Conservation (phyloP, 2,888 invertebrate species). For the Melinaea marsaeus region DNA sequence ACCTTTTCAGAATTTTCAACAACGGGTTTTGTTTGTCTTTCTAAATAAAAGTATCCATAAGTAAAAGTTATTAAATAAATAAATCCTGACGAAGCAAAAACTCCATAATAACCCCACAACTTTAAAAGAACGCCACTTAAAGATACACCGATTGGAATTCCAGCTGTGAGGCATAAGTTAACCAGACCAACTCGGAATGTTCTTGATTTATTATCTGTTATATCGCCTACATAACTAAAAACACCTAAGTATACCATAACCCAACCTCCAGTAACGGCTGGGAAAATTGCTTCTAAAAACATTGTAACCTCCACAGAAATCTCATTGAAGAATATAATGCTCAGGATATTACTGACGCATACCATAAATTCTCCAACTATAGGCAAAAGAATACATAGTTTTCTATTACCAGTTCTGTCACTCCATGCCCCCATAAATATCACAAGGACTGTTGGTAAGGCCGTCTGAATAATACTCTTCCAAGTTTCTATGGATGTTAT, state of each 20-base stretch:
- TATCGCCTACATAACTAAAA: conserved; percentile 80
- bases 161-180: conserved; percentile 78
- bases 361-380: conserved; percentile 73
- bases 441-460: conserved; percentile 74
- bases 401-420: conserved; percentile 76
- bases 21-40: conserved; percentile 55
- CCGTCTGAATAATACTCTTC: conserved; percentile 77
- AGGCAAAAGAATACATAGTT: conserved; percentile 76
- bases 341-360: conserved; percentile 67
- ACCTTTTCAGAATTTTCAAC: conserved; percentile 48
- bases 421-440: conserved; percentile 81
- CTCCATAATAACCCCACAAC: conserved; percentile 63
- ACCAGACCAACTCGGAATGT: conserved; percentile 79
- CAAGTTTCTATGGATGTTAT: conserved; percentile 75
- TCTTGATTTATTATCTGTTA: conserved; percentile 72
- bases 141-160: conserved; percentile 76
- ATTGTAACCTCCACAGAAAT: conserved; percentile 75
- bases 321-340: conserved; percentile 74
- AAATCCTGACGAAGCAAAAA: conserved; percentile 53
- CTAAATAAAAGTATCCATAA: conserved; percentile 56
- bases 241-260: conserved; percentile 76
- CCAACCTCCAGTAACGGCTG: conserved; percentile 75
- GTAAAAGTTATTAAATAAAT: conserved; percentile 63
- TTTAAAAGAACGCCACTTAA: conserved; percentile 73
- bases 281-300: conserved; percentile 73